phyloP scores from a whole-genome alignment of 2,888 invertebrate species.

The Sesia bembeciformis region DNA sequence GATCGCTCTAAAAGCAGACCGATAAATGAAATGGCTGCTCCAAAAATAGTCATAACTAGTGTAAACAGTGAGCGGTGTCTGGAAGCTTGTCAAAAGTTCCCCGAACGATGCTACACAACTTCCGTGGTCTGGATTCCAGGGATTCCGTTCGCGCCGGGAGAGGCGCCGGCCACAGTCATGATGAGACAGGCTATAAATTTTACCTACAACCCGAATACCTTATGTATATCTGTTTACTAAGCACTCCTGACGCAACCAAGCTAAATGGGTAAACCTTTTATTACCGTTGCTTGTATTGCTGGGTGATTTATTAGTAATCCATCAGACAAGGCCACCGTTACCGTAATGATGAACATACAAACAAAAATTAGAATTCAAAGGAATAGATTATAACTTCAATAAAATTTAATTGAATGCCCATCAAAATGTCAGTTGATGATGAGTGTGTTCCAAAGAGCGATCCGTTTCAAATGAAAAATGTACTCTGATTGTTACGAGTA shows the following conservation, averaged over 20 bases:
- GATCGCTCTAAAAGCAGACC: background rate
- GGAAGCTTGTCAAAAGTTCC: constrained; percentile 47
- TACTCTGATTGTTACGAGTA: constrained; percentile 15
- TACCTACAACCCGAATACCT: constrained; percentile 7
- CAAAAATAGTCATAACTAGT: constrained; percentile 33
- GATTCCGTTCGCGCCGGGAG: constrained; percentile 14
- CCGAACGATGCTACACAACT: constrained; percentile 22
- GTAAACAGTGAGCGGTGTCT: constrained; percentile 34
- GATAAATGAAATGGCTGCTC: constrained; percentile 5
- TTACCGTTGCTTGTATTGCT: background rate
- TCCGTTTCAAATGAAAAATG: constrained; percentile 13
- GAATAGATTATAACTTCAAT: constrained; percentile 28
- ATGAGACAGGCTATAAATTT: constrained; percentile 18
- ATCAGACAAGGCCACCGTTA: no score
- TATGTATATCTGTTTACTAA: background rate
- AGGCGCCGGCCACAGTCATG: constrained; percentile 14
- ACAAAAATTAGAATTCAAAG: constrained; percentile 11
- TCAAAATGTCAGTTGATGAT: constrained; percentile 28
- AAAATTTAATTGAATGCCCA: constrained; percentile 31
- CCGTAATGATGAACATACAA: background rate
- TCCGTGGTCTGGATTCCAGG: constrained; percentile 14
- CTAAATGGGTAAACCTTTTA: background rate
- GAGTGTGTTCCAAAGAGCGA: constrained; percentile 20
- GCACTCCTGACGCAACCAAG: background rate
- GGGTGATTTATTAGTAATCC: background rate